Conservation (phyloP, 1,140 invertebrate species). For the Orius laevigatus region DNA sequence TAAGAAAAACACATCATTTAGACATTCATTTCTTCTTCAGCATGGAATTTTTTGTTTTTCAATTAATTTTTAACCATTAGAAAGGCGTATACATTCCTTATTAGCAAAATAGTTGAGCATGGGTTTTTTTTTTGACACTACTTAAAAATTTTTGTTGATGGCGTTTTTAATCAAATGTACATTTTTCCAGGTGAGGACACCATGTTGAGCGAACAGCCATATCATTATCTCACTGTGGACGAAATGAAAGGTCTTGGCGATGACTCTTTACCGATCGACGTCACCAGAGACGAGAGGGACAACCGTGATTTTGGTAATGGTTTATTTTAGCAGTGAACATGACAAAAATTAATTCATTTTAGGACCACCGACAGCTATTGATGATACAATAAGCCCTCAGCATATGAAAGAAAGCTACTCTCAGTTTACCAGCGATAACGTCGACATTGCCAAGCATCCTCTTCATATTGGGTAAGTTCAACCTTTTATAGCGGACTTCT, state of each 20-base stretch:
- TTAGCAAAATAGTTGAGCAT: not conserved
- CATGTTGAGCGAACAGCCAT: constrained; percentile 76
- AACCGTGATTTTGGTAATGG: constrained; percentile 26
- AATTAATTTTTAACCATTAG: not conserved
- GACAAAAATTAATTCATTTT: constrained; percentile 4
- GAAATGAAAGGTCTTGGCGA: constrained; percentile 89
- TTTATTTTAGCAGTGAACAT: not conserved
- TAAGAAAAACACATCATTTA: not conserved
- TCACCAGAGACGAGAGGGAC: constrained; percentile 70
- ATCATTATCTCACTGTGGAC: constrained; percentile 79
- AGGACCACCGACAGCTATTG: constrained; percentile 37
- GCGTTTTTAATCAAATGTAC: too few relatives aligned
- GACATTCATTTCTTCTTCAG: not conserved
- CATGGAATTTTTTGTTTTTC: not conserved
- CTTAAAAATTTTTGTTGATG: not conserved
- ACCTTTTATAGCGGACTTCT: too few relatives aligned
- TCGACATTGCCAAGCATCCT: constrained; percentile 49
- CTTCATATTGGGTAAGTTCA: constrained; percentile 64
- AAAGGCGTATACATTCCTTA: not conserved
- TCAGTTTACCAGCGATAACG: constrained; percentile 47
- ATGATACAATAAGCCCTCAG: constrained; percentile 44
- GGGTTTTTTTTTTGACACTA: not conserved
- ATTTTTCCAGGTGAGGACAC: constrained; percentile 63
- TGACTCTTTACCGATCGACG: constrained; percentile 82
- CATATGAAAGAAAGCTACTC: constrained; percentile 31